Conservation (phyloP, 1,140 invertebrate genomes). For the silkworm (Bombyx mori) region DNA sequence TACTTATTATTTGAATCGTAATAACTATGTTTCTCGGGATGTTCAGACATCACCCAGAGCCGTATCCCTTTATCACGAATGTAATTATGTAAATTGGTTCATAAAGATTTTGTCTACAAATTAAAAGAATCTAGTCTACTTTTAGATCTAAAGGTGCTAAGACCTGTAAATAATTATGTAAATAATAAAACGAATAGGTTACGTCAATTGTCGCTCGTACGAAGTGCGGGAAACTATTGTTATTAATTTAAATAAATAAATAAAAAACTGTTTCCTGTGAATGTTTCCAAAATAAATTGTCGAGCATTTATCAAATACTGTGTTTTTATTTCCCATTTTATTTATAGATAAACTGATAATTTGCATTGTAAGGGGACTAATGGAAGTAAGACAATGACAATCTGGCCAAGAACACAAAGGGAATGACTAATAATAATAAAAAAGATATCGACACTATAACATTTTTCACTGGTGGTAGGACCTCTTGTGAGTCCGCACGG, state of each 20-base stretch:
- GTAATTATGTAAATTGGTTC: slow-evolving; percentile 58
- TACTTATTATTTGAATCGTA: neutral
- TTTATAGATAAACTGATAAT: neutral
- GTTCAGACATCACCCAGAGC: too few relatives aligned
- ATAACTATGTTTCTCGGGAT: neutral
- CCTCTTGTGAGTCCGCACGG: too few relatives aligned
- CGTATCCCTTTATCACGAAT: slow-evolving; percentile 3
- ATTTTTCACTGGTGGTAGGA: too few relatives aligned
- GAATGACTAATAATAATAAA: too few relatives aligned
- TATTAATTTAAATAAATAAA: slow-evolving; percentile 18
- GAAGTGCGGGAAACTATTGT: slow-evolving; percentile 33
- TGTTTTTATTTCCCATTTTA: slow-evolving; percentile 33
- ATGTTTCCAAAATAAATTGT: slow-evolving; percentile 68
- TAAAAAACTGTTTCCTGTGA: slow-evolving; percentile 62
- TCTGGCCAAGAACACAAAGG: too few relatives aligned
- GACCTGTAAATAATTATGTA: slow-evolving; percentile 50
- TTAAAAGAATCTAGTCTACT: slow-evolving; percentile 62
- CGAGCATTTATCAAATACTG: slow-evolving; percentile 52
- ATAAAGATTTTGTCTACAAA: slow-evolving; percentile 40
- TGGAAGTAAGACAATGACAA: too few relatives aligned
- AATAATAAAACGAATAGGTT: slow-evolving; percentile 25
- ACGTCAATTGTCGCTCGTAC: slow-evolving; percentile 41
- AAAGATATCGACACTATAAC: too few relatives aligned
- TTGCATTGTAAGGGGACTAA: too few relatives aligned
- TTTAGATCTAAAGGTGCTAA: slow-evolving; percentile 68